Evolutionary conservation across 2,888 invertebrate species (phyloP), one percentile per base, ranked within the genome.

Genomic region (Camptogramma bilineatum): DNA sequence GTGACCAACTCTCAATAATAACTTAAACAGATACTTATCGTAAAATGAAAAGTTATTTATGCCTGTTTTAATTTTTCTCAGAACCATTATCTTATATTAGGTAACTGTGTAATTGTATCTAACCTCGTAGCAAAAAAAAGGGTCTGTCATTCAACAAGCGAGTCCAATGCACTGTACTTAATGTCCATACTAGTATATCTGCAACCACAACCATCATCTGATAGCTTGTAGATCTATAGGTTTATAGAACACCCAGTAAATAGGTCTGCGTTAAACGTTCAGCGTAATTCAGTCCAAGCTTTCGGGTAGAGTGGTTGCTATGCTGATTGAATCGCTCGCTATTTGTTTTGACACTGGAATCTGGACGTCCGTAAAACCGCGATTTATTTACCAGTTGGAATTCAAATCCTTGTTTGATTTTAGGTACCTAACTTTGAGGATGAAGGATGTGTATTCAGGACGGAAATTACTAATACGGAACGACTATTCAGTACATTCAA

Each of bases 261-360:
- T 60, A 34, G 42, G 18, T 16, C 17, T 31, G n/a, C 52, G 52
- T 51, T 56, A 62, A 62, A 56, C 52, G 56, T 62, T 56, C 55
- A n/a, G 18, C 21, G 62, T 63, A 63, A 57, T 57, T 63, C 48
- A 57, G 57, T 60, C 60, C 47, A 52, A 19, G 54, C 64, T 51
- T 55, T 51, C 53, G 19, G 54, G 8, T 39, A 34, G 28, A 55
- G 59, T 60, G 47, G 44, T 52, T 55, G 55, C 24, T 42, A 55
- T 62, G 44, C 55, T 60, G 59, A 64, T 64, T 55, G 60, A 64
- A 64, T 55, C 59, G 55, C 39, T 19, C 52, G 55, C 39, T 64
- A 60, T 64, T 64, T 64, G 64, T 64, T 64, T 55, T 59, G 44
- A 60, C 64, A 60, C 59, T 52, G 47, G 55, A 64, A 55, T 48